Evolutionary conservation across 92 coral and sea anemone genomes (phyloP), one percentile per base, ranked within the genome.

Genomic region (Paramuricea clavata): DNA sequence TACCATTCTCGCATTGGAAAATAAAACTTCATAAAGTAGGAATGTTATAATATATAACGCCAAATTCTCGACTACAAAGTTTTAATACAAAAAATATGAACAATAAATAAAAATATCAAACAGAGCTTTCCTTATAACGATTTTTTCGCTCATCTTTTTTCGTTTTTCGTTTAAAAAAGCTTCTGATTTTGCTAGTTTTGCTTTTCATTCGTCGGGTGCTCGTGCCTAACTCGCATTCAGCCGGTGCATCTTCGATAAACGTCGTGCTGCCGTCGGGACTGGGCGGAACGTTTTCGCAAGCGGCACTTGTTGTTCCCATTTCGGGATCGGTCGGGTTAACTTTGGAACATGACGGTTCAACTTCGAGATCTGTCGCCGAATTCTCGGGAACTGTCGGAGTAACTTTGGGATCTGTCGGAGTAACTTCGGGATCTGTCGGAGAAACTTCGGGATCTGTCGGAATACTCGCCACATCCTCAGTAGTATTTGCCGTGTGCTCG

Each of bases 201-300:
- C 62, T 54, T 54, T 54, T 54, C 8, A 54, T 54, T 54, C 62
- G 62, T 54, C 25, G 62, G 27, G 62, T 19, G 62, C 62, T 54
- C 62, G 62, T 54, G 44, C 44, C 10, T 4, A 10, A 10, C 44
- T 39, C 44, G 44, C 44, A 4, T 54, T 54, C 62, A 21, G 26
- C 22, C 62, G 62, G 62, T 5, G 23, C 8, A 54, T 54, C 62
- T 19, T 54, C 62, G 62, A 54, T 2, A 54, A 54, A 54, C 3
- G 62, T 54, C 62, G 62, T 9, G 27, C 62, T 54, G 62, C 62
- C 62, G 62, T 54, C 62, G 26, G 62, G 26, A 54, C 62, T 54
- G 25, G 62, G 62, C 8, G 72, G 35, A 30, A 28, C 28, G 72
- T 28, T 2, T 1, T 13, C 72, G 36, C 17, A 6, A 54, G 11